phyloP scores from a whole-genome alignment of 1,140 invertebrate genomes.

The Apolygus lucorum region DNA sequence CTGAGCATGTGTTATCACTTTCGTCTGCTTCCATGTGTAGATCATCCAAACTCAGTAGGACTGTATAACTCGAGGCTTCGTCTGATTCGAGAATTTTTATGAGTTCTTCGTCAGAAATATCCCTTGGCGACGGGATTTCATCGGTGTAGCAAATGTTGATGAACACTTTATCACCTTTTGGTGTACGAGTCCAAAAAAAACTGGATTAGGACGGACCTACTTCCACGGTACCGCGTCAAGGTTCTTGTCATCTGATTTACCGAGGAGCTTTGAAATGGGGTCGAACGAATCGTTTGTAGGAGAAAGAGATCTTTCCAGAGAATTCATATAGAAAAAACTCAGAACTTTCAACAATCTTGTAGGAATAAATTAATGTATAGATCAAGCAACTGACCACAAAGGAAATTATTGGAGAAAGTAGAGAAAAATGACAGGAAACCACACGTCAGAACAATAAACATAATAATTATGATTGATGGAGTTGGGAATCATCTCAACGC shows the following conservation, averaged over 20 bases:
- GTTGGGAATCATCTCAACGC: no score
- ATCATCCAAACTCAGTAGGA: conserved; percentile 83
- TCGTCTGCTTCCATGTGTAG: conserved; percentile 69
- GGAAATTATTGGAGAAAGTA: no score
- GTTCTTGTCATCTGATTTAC: background rate
- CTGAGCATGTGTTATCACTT: conserved; percentile 52
- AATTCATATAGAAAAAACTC: no score
- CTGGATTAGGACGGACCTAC: conserved; percentile 42
- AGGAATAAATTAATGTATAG: no score
- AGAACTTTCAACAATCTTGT: no score
- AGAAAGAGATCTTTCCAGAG: no score
- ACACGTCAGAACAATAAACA: no score
- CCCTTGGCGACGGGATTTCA: conserved; percentile 66
- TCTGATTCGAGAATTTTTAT: conserved; percentile 60
- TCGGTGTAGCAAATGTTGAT: conserved; percentile 68
- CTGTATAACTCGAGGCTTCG: conserved; percentile 57
- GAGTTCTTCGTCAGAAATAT: conserved; percentile 68
- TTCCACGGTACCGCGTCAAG: background rate
- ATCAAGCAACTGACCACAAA: no score
- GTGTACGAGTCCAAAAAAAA: conserved; percentile 64
- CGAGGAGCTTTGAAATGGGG: background rate
- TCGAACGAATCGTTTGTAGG: background rate
- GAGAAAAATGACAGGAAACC: no score
- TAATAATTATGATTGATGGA: no score
- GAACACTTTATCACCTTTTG: conserved; percentile 62